Percentiles rank a stretch among this genome's conserved stretches.
Conservation (phyloP, 2,797 vertebrate species). For the Silurus lanzhouensis region DNA sequence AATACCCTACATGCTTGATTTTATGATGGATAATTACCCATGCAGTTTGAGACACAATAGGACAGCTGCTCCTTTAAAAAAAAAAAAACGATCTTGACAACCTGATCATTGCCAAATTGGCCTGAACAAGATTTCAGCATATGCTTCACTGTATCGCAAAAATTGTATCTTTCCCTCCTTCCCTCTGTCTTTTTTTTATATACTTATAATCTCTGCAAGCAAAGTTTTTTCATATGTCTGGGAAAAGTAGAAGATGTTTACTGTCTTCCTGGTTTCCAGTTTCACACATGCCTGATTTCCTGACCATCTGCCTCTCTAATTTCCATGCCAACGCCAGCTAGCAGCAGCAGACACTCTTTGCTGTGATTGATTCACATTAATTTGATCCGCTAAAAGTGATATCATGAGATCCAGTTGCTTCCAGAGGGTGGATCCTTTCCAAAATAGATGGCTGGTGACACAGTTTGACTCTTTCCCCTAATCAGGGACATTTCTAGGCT, state of each 20-base stretch:
- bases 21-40: conserved; percentile 10
- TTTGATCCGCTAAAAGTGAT: conserved; percentile 15
- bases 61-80: conserved; percentile 27
- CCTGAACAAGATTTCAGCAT: conserved; percentile 39
- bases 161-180: not conserved
- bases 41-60: not conserved
- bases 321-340: conserved; percentile 25
- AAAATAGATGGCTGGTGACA: not conserved
- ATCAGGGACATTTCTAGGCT: not conserved
- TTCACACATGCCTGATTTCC: conserved; percentile 60
- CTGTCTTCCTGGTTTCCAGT: conserved; percentile 56
- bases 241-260: conserved; percentile 56
- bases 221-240: conserved; percentile 44
- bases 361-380: not conserved
- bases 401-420: conserved; percentile 2
- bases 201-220: conserved; percentile 50
- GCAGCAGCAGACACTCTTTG: not conserved
- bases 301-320: conserved; percentile 50
- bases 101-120: conserved; percentile 13
- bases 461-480: conserved; percentile 8
- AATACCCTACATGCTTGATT: conserved; percentile 1
- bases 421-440: not conserved
- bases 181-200: conserved; percentile 27
- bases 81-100: conserved; percentile 12
- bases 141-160: conserved; percentile 51